Evolutionary conservation across 2,888 invertebrate genomes (phyloP), one percentile per base, ranked within the genome.

Genomic region (Quadroppia sp.): DNA sequence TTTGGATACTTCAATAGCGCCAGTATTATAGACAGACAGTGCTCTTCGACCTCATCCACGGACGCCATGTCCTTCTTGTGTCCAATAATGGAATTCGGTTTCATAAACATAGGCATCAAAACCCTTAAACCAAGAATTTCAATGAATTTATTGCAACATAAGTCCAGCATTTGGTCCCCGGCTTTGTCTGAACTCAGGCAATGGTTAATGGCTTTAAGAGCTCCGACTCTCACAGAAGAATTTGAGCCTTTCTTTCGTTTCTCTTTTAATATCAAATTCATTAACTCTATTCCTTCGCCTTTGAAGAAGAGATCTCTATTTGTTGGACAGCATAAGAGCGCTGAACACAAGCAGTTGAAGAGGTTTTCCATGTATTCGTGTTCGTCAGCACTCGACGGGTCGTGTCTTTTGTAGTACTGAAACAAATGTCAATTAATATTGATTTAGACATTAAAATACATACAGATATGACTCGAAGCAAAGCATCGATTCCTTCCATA

Each of bases 301-400:
- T 91, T 89, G 40, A 99, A 85, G 82, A 99, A 99, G 74, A 90
- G 88, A 77, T 94, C 92, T 70, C 96, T 87, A 84, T 99, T 99
- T 76, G 78, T 75, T 0, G 89, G 85, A 17, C 89, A 86, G 77
- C 89, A 87, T 90, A 97, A 91, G 75, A 99, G 86, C 74, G 94
- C 89, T 72, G 96, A 96, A 82, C 99, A 99, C 76, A 99, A 84
- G 74, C 91, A 89, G 83, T 98, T 92, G 82, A 99, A 99, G 78
- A 99, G 86, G 84, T 99, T 99, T 83, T 99, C 98, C 98, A 99
- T 98, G 80, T 94, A 90, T 83, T 99, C 99, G 80, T 92, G 90
- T 82, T 99, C 99, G 83, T 98, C 98, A 2, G 89, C 88, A 73
- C 89, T 89, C 72, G 86, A 86, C 0, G 97, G 97, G 84, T 97